These are phyloP conservation scores for Bacillus rossius DNA, from an alignment of 1,140 invertebrate genomes.

Conservation along the genomic window DNA sequence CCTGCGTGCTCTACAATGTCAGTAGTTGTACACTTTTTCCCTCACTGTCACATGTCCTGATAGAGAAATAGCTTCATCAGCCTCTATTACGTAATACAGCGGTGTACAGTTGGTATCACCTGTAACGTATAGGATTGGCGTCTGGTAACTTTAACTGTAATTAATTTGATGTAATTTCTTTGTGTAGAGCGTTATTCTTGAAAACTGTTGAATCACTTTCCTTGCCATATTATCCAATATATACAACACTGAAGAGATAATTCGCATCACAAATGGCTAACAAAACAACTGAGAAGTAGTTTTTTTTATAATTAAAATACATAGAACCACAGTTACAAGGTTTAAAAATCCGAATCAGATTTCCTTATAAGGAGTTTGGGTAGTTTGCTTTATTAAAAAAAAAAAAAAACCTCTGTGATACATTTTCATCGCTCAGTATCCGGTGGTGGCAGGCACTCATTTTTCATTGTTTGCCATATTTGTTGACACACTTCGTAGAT, in stretches of 20 bases:
- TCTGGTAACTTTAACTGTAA: conserved; percentile 14
- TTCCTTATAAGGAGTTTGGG: conserved; percentile 38
- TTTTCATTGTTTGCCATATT: no score
- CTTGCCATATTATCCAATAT: conserved; percentile 35
- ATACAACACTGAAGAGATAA: conserved; percentile 36
- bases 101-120: conserved; percentile 22
- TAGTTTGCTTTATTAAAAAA: conserved; percentile 24
- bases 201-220: conserved; percentile 32
- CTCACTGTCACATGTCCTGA: neutral
- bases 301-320: conserved; percentile 43
- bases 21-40: no score
- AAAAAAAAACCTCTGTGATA: no score
- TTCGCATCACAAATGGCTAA: conserved; percentile 34
- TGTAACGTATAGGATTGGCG: conserved; percentile 30
- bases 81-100: conserved; percentile 40
- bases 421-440: no score
- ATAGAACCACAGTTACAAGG: conserved; percentile 28
- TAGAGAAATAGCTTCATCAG: conserved; percentile 44
- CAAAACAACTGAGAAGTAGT: conserved; percentile 33
- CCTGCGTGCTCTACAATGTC: no score
- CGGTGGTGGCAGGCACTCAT: no score
- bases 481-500: no score
- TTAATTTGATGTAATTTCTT: no score
- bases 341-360: conserved; percentile 32
- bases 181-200: conserved; percentile 10